Evolutionary conservation across 2,113 vertebrate genomes (phyloP).

Genomic region (Okapia johnstoni): DNA sequence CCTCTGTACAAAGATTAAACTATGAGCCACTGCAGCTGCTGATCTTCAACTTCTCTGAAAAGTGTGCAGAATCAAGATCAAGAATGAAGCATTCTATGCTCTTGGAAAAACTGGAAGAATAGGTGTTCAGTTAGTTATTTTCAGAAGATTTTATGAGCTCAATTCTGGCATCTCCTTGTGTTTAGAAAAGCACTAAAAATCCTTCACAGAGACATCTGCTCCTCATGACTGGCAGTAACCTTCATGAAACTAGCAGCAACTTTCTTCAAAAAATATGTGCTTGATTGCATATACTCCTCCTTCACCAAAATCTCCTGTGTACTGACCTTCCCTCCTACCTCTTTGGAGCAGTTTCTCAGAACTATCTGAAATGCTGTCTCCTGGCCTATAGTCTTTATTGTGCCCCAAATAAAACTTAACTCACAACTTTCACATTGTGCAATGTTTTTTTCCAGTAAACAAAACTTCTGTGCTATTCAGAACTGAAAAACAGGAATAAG

Average conservation of each 20-base stretch:
- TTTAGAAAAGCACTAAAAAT: background rate
- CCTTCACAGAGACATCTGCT: background rate
- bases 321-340: background rate
- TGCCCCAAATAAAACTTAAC: background rate
- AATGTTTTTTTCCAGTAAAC: background rate
- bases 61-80: background rate
- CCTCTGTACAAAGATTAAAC: background rate
- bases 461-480: background rate
- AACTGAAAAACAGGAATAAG: background rate
- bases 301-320: background rate
- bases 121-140: background rate
- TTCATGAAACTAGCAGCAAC: background rate
- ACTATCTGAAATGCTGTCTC: background rate
- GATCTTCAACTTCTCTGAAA: background rate
- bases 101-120: background rate
- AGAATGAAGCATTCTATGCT: background rate
- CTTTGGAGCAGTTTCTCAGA: background rate
- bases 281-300: background rate
- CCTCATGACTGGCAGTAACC: background rate
- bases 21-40: background rate
- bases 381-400: background rate
- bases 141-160: background rate
- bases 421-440: background rate
- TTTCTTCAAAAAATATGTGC: background rate
- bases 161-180: background rate